Base-by-base conservation (phyloP, 2,888 invertebrate genomes). In the Holacanthella duospinosa region DNA sequence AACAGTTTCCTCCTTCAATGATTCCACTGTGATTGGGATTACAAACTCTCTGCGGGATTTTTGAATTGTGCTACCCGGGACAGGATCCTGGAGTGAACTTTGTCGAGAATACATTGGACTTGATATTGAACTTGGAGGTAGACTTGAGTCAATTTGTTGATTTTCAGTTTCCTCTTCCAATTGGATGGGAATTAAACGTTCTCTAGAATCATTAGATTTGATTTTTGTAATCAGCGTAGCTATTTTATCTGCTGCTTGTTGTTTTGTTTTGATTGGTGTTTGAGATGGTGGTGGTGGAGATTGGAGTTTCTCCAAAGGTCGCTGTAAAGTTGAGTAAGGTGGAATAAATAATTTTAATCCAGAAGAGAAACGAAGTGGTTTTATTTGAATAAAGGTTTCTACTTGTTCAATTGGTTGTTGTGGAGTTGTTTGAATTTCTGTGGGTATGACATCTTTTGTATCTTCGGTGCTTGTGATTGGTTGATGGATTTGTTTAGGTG, bases 21-120 rank as follows among this genome's bases (percentile, higher is more conserved):
- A n/a, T 77, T 93, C 92, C 62, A 92, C 87, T 24, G 90, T 89
- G 75, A 93, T 92, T n/a, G 92, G 92, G 77, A 93, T 92, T 74
- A 93, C 91, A 75, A 89, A 91, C 79, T 93, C 92, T 54, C 92
- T 82, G 21, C 91, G 89, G 19, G 89, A 89, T 79, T 91, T 92
- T 76, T 88, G 86, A 75, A 91, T 90, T 4, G 89, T 88, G 76
- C 87, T 86, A 74, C 62, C 59, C 43, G 71, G 73, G 24, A 73
- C 63, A 9, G 63, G 66, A 9, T 68, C 58, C 26, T 68, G 64
- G 48, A 68, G 56, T 82, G 64, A 80, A 76, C 68, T 82, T 81
- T 4, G 80, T 80, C 55, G 78, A 74, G 63, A 79, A 21, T 48
- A 48, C 12, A 12, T 43, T 48, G 27, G 43, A 24, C 43, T 58